phyloP scores from a whole-genome alignment of 2,113 vertebrate species.

The Megaleporinus macrocephalus region DNA sequence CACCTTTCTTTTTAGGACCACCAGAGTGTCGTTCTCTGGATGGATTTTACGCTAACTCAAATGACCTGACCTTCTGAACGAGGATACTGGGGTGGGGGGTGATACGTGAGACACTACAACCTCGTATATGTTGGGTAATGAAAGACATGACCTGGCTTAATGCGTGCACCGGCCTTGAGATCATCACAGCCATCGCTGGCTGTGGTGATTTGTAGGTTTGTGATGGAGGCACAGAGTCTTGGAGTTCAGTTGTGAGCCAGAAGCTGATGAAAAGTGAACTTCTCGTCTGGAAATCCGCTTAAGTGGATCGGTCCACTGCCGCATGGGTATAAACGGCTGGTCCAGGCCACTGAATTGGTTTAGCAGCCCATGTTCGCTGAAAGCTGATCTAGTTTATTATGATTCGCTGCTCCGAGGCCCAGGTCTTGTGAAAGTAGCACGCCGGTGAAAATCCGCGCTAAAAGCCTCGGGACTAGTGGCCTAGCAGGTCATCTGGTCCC shows the following conservation, averaged over 20 bases:
- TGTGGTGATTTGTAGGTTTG: neutral
- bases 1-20: too few species aligned
- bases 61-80: too few species aligned
- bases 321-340: neutral
- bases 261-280: neutral
- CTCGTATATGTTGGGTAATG: too few species aligned
- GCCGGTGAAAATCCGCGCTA: neutral
- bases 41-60: too few species aligned
- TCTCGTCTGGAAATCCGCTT: constrained; percentile 37
- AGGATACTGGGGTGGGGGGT: too few species aligned
- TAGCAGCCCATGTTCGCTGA: constrained; percentile 10
- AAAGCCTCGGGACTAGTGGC: too few species aligned
- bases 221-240: neutral
- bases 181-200: neutral
- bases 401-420: neutral
- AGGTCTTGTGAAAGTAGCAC: constrained; percentile 9
- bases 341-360: constrained; percentile 8
- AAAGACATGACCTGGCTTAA: neutral
- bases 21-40: too few species aligned
- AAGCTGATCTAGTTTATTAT: constrained; percentile 10
- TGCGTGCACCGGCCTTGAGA: neutral
- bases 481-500: neutral
- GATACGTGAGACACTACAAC: too few species aligned
- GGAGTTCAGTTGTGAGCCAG: constrained; percentile 2
- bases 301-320: neutral